Evolutionary conservation across 2,888 invertebrate species (phyloP).

Genomic region (Myopa testacea): DNA sequence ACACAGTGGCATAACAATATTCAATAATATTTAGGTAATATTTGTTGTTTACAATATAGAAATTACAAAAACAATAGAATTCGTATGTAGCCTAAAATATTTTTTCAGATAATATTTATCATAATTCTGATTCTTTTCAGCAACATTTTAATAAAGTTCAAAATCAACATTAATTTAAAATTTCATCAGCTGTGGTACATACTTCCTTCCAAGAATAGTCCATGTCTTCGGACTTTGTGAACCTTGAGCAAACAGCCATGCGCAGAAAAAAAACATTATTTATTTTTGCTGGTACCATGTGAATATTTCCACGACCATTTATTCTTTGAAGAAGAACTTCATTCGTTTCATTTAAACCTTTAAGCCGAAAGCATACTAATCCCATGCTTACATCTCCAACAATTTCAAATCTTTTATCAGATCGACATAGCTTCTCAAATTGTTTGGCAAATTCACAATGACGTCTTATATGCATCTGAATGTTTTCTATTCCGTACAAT

Average conservation of each 20-base stretch:
- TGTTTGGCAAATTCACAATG: constrained; percentile 88
- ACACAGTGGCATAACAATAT: too few relatives aligned
- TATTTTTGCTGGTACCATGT: constrained; percentile 92
- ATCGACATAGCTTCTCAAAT: constrained; percentile 82
- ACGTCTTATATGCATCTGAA: constrained; percentile 87
- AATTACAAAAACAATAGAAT: too few relatives aligned
- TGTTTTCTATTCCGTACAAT: constrained; percentile 87
- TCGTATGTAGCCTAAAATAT: too few relatives aligned
- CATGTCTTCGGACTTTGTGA: constrained; percentile 84
- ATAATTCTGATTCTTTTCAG: too few relatives aligned
- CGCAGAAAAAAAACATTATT: constrained; percentile 86
- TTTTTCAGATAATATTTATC: too few relatives aligned
- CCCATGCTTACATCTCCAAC: constrained; percentile 92
- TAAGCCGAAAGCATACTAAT: constrained; percentile 94
- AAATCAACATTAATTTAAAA: background rate
- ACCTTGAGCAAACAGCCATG: constrained; percentile 90
- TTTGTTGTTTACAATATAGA: too few relatives aligned
- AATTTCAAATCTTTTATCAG: constrained; percentile 89
- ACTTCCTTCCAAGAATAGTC: constrained; percentile 89
- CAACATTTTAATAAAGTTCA: too few relatives aligned
- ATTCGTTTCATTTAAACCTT: constrained; percentile 85
- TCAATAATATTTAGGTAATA: too few relatives aligned
- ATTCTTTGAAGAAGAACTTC: constrained; percentile 85
- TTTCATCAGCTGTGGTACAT: constrained; percentile 77
- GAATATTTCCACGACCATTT: constrained; percentile 90